A percentile compares a stretch with the other conserved stretches of the same genome.
phyloP scores from a whole-genome alignment of 2,888 invertebrate genomes.

The Nymphalis polychloros region DNA sequence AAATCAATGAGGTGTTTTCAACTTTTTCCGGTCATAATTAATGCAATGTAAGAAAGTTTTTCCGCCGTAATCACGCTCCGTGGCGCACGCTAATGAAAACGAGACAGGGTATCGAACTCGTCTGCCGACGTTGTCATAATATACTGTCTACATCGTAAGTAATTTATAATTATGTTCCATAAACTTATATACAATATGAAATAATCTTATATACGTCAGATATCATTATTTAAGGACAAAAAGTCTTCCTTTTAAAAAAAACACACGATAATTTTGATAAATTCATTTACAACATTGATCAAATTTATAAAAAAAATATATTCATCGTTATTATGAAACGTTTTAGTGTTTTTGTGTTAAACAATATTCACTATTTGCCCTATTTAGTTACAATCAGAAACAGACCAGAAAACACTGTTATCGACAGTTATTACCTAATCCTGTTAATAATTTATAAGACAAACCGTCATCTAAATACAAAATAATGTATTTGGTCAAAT shows the following conservation, averaged over 20 bases:
- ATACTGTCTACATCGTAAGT: slow-evolving; percentile 9
- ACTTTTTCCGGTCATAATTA: slow-evolving; percentile 25
- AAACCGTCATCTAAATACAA: slow-evolving; percentile 10
- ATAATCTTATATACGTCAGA: background rate
- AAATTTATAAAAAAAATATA: no score
- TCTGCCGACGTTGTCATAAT: slow-evolving; percentile 40
- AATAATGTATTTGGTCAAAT: slow-evolving; percentile 15
- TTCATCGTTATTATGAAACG: background rate
- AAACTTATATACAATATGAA: background rate
- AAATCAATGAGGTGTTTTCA: slow-evolving; percentile 21
- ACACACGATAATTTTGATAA: no score
- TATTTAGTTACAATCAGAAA: background rate
- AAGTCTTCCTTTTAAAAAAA: background rate
- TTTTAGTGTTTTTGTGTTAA: background rate
- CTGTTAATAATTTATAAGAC: slow-evolving; percentile 14
- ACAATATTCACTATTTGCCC: background rate
- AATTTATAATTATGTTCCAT: slow-evolving; percentile 10
- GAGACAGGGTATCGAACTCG: slow-evolving; percentile 73
- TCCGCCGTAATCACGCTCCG: slow-evolving; percentile 59
- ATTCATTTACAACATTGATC: no score
- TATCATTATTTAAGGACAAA: background rate
- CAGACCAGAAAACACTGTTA: slow-evolving; percentile 1
- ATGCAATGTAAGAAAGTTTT: slow-evolving; percentile 53
- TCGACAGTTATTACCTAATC: slow-evolving; percentile 11
- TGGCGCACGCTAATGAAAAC: slow-evolving; percentile 66